Evolutionary conservation across 2,113 vertebrate genomes (phyloP), one percentile per base, ranked within the genome.

Genomic region (Typhlomys cinereus): DNA sequence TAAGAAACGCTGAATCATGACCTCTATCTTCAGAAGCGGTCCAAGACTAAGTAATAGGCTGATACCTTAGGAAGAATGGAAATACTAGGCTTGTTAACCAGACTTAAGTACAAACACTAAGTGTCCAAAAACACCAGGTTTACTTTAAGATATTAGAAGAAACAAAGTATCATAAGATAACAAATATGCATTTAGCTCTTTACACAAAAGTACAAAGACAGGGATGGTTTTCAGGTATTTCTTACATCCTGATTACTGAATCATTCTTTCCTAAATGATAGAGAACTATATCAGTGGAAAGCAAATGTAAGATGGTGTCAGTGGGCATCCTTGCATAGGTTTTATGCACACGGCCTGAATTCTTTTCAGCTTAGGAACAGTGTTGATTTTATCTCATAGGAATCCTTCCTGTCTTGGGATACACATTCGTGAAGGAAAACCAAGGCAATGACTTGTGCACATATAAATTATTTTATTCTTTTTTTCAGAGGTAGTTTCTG

Each of bases 391-490:
- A 80, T 23, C 4, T 21, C 31, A 48, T 41, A 52, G 34, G 80
- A 91, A 81, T 75, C 31, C 75, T 88, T 94, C 20, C 74, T 79
- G 50, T 92, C 70, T 36, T 27, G 76, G 69, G 18, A 18, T 78
- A 82, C 36, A 59, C 13, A 57, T 80, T 64, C 75, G 71, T 39
- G 64, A 66, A 74, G 67, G 39, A 93, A 93, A 90, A 34, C 36
- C 23, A 76, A 83, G 41, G n/a, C 71, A 29, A 54, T 88, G 64
- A 88, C 23, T 76, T 86, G 29, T 66, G 21, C 11, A 18, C 76
- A 62, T 71, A 52, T 76, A 90, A 83, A 82, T 86, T 57, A 71
- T 73, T 88, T 89, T 29, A 75, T 83, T 84, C 29, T 90, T 81
- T 78, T 76, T 67, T 86, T 88, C 23, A 31, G 62, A 95, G 59